Evolutionary conservation across 2,888 invertebrate species (phyloP).

Genomic region (Oasisia sp.): DNA sequence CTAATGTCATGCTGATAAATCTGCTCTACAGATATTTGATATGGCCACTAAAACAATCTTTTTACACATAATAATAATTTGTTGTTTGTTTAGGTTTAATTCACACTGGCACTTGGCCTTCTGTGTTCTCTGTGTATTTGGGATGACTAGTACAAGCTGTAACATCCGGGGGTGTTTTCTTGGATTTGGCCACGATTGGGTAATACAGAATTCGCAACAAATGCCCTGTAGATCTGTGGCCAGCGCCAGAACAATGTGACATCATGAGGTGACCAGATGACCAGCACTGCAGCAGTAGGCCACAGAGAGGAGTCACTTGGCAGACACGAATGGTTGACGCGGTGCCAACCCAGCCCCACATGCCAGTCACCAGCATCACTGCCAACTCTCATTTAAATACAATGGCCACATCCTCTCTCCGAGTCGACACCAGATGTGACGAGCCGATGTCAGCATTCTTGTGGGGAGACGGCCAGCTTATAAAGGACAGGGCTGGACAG

Average conservation of each 20-base stretch:
- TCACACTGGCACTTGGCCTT: neutral
- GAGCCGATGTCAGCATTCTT: neutral
- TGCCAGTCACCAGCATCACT: slow-evolving; percentile 9
- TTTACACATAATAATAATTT: neutral
- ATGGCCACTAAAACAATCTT: neutral
- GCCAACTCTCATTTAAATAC: slow-evolving; percentile 17
- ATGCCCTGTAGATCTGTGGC: neutral
- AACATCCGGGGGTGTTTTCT: neutral
- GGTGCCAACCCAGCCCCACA: neutral
- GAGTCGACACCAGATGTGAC: neutral
- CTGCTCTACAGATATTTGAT: neutral
- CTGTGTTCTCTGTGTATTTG: neutral
- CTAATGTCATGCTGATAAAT: neutral
- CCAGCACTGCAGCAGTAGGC: neutral
- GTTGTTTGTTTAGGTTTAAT: neutral
- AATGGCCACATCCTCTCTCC: neutral
- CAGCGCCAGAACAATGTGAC: neutral
- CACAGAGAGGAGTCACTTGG: neutral
- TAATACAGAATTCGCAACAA: neutral
- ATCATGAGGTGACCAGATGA: neutral
- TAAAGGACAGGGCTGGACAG: neutral
- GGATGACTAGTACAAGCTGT: neutral
- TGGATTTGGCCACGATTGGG: neutral
- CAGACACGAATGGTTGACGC: neutral
- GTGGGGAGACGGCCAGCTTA: neutral